Percentiles rank a stretch among this genome's conserved stretches.
Conservation (phyloP, 2,797 vertebrate species). For the Galaxias olidus region DNA sequence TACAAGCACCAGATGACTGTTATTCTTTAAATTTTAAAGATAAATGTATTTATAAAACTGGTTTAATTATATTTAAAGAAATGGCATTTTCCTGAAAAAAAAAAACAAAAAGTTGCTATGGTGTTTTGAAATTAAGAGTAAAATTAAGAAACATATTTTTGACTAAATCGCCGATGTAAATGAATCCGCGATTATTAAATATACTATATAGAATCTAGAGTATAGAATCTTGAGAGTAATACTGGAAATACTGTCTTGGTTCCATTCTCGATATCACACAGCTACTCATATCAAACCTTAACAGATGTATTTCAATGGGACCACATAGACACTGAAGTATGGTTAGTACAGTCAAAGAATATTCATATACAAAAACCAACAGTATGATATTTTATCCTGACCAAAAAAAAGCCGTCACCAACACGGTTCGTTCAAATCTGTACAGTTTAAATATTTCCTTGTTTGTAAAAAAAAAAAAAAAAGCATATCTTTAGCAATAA, state of each 20-base stretch:
- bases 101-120: too few relatives aligned
- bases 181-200: slow-evolving; percentile 13
- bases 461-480: slow-evolving; percentile 63
- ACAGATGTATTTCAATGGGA: slow-evolving; percentile 3
- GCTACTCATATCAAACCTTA: slow-evolving; percentile 14
- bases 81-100: too few relatives aligned
- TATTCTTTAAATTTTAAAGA: too few relatives aligned
- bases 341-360: slow-evolving; percentile 10
- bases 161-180: slow-evolving; percentile 13
- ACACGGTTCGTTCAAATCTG: slow-evolving; percentile 56
- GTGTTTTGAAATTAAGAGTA: too few relatives aligned
- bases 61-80: too few relatives aligned
- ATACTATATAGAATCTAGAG: slow-evolving; percentile 37
- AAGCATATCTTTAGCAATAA: slow-evolving; percentile 64
- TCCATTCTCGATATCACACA: slow-evolving; percentile 45
- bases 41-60: too few relatives aligned
- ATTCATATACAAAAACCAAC: slow-evolving; percentile 24
- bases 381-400: slow-evolving; percentile 23
- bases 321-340: slow-evolving; percentile 43
- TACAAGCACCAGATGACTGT: too few relatives aligned
- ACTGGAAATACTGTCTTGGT: slow-evolving; percentile 27
- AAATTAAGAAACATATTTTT: background rate
- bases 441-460: slow-evolving; percentile 72
- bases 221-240: slow-evolving; percentile 14
- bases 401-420: slow-evolving; percentile 33